phyloP scores from a whole-genome alignment of 2,797 vertebrate species.

The Peromyscus melanophrys region DNA sequence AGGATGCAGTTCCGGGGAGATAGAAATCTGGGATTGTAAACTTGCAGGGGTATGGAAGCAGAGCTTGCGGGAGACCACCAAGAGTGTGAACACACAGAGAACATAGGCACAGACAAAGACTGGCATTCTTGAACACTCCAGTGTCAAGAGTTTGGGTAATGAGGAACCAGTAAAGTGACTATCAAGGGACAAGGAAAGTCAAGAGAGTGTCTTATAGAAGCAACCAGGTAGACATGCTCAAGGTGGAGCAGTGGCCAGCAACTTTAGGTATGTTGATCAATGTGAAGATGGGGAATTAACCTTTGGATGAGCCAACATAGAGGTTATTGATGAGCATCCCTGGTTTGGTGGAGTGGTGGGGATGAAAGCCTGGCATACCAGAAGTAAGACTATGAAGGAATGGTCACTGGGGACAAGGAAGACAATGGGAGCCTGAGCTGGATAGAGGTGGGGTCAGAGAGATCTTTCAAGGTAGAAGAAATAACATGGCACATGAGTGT shows the following conservation, averaged over 20 bases:
- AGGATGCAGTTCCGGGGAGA: not conserved
- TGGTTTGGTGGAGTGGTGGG: not conserved
- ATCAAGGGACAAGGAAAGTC: not conserved
- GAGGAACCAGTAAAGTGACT: not conserved
- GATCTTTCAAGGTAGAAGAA: not conserved
- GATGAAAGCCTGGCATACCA: no score
- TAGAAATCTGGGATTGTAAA: not conserved
- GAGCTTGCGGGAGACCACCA: not conserved
- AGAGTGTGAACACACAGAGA: not conserved
- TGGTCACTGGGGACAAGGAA: not conserved
- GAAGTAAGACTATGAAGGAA: not conserved
- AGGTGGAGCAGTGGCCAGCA: not conserved
- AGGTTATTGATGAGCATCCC: not conserved
- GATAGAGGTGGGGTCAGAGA: not conserved
- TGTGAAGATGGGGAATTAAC: not conserved
- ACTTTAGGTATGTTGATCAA: not conserved
- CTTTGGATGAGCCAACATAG: not conserved
- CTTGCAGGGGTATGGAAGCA: not conserved
- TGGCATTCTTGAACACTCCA: no score
- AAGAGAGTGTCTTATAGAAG: not conserved
- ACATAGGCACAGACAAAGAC: not conserved
- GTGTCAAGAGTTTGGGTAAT: not conserved
- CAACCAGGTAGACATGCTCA: not conserved
- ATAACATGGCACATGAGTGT: accelerated
- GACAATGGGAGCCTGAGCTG: not conserved